These are phyloP conservation scores for Rhyacichthys aspro DNA, from an alignment of 2,797 vertebrate genomes.

Conservation along the genomic window DNA sequence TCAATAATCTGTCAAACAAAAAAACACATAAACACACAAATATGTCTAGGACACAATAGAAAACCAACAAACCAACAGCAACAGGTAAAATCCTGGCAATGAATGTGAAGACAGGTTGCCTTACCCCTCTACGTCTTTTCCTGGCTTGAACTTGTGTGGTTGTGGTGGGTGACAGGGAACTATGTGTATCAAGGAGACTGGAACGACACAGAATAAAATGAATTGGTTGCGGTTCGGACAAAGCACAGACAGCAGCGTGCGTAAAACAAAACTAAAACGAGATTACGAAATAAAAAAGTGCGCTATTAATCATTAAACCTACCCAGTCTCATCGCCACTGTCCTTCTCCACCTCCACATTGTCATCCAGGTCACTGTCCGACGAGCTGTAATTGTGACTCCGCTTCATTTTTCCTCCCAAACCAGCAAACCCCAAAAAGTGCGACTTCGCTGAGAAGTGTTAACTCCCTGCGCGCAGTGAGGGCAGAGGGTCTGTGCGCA, in stretches of 20 bases:
- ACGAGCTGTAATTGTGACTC: slow-evolving; percentile 93
- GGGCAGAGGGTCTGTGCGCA: slow-evolving; percentile 25
- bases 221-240: neutral
- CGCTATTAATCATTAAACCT: slow-evolving; percentile 46
- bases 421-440: slow-evolving; percentile 1
- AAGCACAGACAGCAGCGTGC: too few relatives aligned
- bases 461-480: slow-evolving; percentile 28
- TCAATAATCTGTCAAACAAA: slow-evolving; percentile 89
- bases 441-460: neutral
- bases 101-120: slow-evolving; percentile 35
- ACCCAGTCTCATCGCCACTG: slow-evolving; percentile 93
- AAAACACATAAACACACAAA: neutral
- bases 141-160: slow-evolving; percentile 94
- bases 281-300: neutral
- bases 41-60: neutral
- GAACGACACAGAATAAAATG: slow-evolving; percentile 46
- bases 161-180: slow-evolving; percentile 89
- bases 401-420: slow-evolving; percentile 83
- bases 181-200: slow-evolving; percentile 76
- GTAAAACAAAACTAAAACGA: neutral
- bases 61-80: too few relatives aligned
- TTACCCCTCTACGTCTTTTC: slow-evolving; percentile 94
- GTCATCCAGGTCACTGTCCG: slow-evolving; percentile 95
- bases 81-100: neutral
- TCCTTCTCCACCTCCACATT: slow-evolving; percentile 94